Base-by-base conservation (phyloP, 1,140 invertebrate genomes). In the Bombus sylvicola region DNA sequence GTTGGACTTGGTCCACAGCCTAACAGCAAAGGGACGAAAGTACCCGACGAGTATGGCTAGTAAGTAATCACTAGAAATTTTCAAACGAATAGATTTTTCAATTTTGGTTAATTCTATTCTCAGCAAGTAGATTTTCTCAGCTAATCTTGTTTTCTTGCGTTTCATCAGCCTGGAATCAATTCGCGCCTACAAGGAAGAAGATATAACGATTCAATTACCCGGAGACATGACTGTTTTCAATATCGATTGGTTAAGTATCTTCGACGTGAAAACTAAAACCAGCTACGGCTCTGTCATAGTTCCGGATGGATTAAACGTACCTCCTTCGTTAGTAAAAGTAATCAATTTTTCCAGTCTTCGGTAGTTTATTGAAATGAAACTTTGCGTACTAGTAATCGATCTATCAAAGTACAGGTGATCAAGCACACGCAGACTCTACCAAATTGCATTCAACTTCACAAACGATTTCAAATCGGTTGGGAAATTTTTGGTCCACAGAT, bases 11-110 rank as follows among this genome's bases (percentile, higher is more conserved):
- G 98, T 1, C 97, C 98, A n/a, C 97, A 98, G 92, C 98, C 98
- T 0, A 97, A 97, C 9, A 96, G 96, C 18, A 97, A 97, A 88
- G 98, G 98, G 2, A 95, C 94, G 57, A 97, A 97, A 95, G 97
- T 99, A 83, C 98, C 98, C 4, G 98, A 99, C 95, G 98, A 99
- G 95, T 97, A 97, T 89, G 98, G 98, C 96, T 99, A 98, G 98
- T 98, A 95, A 98, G 98, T 97, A 86, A 15, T 10, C 18, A 5
- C 69, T 62, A 3, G 12, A 80, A 53, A 10, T 18, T 68, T 25
- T 62, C 12, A 0, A 57, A 22, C 9, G 13, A n/a, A 28, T n/a
- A 47, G 57, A 31, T 37, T 0, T 62, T 73, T 13, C 13, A 62
- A 37, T 41, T 18, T 34, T 10, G 47, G 10, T 1, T 68, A 37